Conservation (phyloP, 2,113 vertebrate species). For the Loxodonta africana region DNA sequence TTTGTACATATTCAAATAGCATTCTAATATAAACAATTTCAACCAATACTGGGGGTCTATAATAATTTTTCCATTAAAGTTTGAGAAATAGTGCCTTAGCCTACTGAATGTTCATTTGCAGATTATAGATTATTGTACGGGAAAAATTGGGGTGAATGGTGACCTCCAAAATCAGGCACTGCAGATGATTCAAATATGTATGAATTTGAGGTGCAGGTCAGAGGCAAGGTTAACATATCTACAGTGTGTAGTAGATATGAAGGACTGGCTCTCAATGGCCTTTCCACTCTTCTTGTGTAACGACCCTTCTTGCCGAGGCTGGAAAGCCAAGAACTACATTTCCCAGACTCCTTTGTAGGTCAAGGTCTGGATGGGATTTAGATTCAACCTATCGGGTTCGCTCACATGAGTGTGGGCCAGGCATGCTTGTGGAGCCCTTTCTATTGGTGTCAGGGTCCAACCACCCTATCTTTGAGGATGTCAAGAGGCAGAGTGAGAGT, state of each 20-base stretch:
- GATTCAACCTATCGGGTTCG: background rate
- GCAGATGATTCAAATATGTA: background rate
- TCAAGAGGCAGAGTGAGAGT: background rate
- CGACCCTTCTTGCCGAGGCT: background rate
- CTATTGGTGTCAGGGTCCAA: background rate
- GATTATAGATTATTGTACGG: background rate
- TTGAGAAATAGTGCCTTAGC: background rate
- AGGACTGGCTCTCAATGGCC: background rate
- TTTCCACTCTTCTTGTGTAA: background rate
- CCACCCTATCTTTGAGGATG: background rate
- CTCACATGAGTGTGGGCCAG: background rate
- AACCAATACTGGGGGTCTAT: background rate
- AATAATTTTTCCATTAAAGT: background rate
- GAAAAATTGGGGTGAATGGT: background rate
- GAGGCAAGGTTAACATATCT: background rate
- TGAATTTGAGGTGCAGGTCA: background rate
- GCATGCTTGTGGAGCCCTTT: background rate
- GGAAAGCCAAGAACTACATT: background rate
- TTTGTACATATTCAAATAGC: slow-evolving; percentile 58
- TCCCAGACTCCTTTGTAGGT: slow-evolving; percentile 7
- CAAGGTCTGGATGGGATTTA: background rate
- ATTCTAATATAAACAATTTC: slow-evolving; percentile 38
- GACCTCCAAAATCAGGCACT: background rate
- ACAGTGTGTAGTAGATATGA: background rate
- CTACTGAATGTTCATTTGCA: background rate